A percentile compares a stretch with the other conserved stretches of the same genome.
These are phyloP conservation scores for Nixonia krombeini DNA, from an alignment of 1,140 invertebrate genomes.

Conservation along the genomic window DNA sequence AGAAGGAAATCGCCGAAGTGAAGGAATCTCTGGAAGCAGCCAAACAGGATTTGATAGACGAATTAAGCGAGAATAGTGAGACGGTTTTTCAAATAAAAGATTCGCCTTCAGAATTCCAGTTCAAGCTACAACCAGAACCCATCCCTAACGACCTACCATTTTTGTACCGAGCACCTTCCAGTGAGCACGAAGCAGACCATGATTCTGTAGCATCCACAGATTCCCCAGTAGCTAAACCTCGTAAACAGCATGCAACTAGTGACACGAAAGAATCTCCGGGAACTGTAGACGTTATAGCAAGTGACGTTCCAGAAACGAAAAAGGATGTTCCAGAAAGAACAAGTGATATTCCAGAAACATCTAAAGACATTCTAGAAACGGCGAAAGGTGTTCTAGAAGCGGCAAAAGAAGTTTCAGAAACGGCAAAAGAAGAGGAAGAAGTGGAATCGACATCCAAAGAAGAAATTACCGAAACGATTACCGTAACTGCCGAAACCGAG, in stretches of 20 bases:
- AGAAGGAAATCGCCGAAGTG: constrained; percentile 79
- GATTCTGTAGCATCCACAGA: constrained; percentile 32
- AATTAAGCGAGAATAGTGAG: constrained; percentile 71
- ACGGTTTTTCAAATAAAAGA: constrained; percentile 74
- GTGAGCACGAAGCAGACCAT: constrained; percentile 51
- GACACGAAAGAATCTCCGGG: constrained; percentile 21
- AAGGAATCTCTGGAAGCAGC: constrained; percentile 78
- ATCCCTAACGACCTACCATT: constrained; percentile 68
- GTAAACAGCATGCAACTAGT: constrained; percentile 23
- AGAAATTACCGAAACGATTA: constrained; percentile 34
- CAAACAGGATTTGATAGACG: constrained; percentile 77
- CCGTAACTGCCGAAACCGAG: constrained; percentile 40
- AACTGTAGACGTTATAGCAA: constrained; percentile 1
- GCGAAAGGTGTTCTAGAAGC: too few species aligned
- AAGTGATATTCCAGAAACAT: too few species aligned
- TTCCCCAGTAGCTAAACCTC: constrained; percentile 48
- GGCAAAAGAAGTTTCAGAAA: too few species aligned
- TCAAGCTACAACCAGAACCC: constrained; percentile 72
- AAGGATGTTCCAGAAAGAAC: too few species aligned
- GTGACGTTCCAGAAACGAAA: constrained; percentile 12
- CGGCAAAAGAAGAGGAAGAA: too few species aligned
- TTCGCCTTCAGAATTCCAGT: constrained; percentile 81
- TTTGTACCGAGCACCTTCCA: constrained; percentile 62
- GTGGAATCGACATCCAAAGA: constrained; percentile 21
- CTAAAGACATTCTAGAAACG: too few species aligned